Evolutionary conservation across 2,113 vertebrate genomes (phyloP).

Genomic region (Empidonax traillii): DNA sequence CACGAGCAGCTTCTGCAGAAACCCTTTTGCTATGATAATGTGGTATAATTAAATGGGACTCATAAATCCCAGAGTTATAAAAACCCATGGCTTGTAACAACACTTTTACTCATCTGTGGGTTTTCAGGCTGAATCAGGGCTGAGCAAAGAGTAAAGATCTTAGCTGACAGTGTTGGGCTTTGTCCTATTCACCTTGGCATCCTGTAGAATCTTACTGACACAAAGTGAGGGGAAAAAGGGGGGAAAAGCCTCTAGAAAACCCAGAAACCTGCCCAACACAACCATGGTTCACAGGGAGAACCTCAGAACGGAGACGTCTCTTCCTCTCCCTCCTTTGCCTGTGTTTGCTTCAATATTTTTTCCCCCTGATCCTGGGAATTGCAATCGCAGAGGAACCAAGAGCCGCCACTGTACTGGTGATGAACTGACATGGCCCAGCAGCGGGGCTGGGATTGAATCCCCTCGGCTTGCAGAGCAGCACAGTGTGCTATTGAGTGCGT

Average conservation of each 20-base stretch:
- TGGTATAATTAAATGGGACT: not conserved
- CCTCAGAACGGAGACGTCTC: not conserved
- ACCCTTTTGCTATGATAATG: not conserved
- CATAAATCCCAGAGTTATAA: not conserved
- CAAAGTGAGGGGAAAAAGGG: not conserved
- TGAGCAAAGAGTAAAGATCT: not conserved
- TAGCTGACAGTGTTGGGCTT: rapidly evolving
- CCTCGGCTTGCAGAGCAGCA: slow-evolving; percentile 49
- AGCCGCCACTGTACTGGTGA: not conserved
- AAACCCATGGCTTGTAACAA: not conserved
- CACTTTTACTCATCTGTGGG: not conserved
- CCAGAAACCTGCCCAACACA: not conserved
- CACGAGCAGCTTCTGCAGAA: not conserved
- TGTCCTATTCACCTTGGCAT: rapidly evolving
- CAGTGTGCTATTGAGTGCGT: slow-evolving; percentile 53
- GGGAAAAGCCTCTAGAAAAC: not conserved
- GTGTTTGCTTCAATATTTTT: not conserved
- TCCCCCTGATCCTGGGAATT: not conserved
- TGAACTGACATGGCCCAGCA: not conserved
- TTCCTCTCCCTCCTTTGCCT: not conserved
- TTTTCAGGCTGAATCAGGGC: not conserved
- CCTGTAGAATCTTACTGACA: not conserved
- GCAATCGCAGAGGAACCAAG: not conserved
- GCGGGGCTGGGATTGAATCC: slow-evolving; percentile 14
- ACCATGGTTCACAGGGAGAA: not conserved